Percentiles rank a stretch among this genome's conserved stretches.
Evolutionary conservation across 2,797 vertebrate genomes (phyloP).

Genomic region (Menidia menidia): DNA sequence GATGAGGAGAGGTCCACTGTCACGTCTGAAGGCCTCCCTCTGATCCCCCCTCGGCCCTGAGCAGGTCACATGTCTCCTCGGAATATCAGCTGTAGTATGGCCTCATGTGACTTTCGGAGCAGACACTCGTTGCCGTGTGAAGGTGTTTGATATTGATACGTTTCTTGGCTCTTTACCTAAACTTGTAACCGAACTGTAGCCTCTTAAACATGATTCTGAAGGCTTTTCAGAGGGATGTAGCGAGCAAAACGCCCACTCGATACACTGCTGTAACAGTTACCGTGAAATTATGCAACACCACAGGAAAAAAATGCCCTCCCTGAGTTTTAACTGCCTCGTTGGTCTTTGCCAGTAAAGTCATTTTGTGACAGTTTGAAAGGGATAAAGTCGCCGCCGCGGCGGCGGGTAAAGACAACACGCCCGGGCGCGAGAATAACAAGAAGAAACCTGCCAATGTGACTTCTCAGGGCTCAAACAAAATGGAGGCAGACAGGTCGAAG

Average conservation of each 20-base stretch:
- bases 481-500: constrained; percentile 17
- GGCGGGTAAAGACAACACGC: constrained; percentile 19
- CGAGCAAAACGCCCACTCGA: too few relatives aligned
- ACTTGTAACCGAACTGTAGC: constrained; percentile 1
- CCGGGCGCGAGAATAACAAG: neutral
- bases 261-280: too few relatives aligned
- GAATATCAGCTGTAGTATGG: constrained; percentile 56
- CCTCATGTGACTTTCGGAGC: constrained; percentile 60
- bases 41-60: constrained; percentile 11
- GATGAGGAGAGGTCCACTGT: neutral
- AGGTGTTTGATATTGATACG: neutral
- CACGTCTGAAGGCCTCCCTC: too few relatives aligned
- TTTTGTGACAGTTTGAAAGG: neutral
- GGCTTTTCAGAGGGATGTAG: neutral
- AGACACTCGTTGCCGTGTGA: neutral
- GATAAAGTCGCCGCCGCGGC: constrained; percentile 11
- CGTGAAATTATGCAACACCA: too few relatives aligned
- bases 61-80: constrained; percentile 57
- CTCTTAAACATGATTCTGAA: neutral
- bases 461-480: constrained; percentile 49
- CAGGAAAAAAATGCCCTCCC: too few relatives aligned
- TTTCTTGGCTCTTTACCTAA: neutral
- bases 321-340: neutral
- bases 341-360: neutral
- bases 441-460: constrained; percentile 21